These are phyloP conservation scores for Alosa sapidissima DNA, from an alignment of 2,797 vertebrate genomes.

Conservation along the genomic window DNA sequence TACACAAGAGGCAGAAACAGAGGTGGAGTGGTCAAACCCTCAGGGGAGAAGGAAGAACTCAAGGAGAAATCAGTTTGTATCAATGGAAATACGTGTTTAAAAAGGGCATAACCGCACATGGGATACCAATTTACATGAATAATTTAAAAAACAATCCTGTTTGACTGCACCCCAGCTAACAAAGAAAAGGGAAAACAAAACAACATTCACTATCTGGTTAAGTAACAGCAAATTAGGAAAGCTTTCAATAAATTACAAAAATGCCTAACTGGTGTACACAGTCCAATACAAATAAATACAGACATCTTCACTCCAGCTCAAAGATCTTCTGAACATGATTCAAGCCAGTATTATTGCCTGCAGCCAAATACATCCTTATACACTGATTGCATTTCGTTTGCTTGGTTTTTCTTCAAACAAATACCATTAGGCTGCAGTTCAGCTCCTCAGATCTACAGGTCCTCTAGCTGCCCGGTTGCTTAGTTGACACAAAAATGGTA, in stretches of 20 bases:
- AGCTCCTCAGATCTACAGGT: neutral
- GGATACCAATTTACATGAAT: slow-evolving; percentile 26
- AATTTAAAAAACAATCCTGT: slow-evolving; percentile 12
- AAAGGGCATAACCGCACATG: slow-evolving; percentile 18
- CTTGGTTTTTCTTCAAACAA: neutral
- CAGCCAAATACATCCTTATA: slow-evolving; percentile 35
- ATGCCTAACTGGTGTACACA: slow-evolving; percentile 45
- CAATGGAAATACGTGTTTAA: slow-evolving; percentile 26
- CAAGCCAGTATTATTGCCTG: slow-evolving; percentile 60
- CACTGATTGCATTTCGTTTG: slow-evolving; percentile 19
- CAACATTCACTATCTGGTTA: slow-evolving; percentile 31
- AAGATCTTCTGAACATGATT: slow-evolving; percentile 33
- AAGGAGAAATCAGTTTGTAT: slow-evolving; percentile 29
- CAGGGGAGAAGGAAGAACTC: slow-evolving; percentile 11
- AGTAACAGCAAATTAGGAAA: slow-evolving; percentile 45
- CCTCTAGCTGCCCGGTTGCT: neutral
- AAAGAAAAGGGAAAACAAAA: neutral
- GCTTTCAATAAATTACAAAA: slow-evolving; percentile 61
- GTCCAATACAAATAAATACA: slow-evolving; percentile 52
- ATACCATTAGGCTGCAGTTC: neutral
- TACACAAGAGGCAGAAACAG: slow-evolving; percentile 56
- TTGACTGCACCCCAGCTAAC: neutral
- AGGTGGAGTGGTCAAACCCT: slow-evolving; percentile 56
- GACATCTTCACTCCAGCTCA: slow-evolving; percentile 37
- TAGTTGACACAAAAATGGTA: slow-evolving; percentile 18